A percentile compares a stretch with the other conserved stretches of the same genome.
phyloP scores from a whole-genome alignment of 2,113 vertebrate genomes.

The Acanthochromis polyacanthus region DNA sequence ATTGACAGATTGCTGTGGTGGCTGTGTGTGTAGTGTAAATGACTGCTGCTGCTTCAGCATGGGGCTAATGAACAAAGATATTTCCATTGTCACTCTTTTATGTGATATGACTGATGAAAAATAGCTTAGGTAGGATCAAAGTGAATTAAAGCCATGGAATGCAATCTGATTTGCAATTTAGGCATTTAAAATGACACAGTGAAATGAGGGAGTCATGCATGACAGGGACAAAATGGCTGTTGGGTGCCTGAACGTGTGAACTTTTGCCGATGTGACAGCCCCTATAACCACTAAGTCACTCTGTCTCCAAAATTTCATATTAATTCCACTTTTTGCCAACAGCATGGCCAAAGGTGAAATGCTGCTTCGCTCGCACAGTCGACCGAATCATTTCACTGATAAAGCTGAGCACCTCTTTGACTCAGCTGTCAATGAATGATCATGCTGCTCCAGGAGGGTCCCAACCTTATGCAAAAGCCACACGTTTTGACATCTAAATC shows the following conservation, averaged over 20 bases:
- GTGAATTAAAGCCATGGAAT: slow-evolving; percentile 32
- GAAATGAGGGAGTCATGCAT: slow-evolving; percentile 51
- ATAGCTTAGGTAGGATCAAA: slow-evolving; percentile 63
- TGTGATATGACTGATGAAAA: slow-evolving; percentile 66
- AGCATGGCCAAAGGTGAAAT: slow-evolving; percentile 30
- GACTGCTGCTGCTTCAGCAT: slow-evolving; percentile 72
- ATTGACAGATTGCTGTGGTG: slow-evolving; percentile 72
- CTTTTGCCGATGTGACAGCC: slow-evolving; percentile 37
- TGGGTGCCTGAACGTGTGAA: slow-evolving; percentile 38
- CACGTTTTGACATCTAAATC: slow-evolving; percentile 84
- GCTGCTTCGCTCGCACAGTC: slow-evolving; percentile 19
- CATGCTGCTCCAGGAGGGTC: slow-evolving; percentile 55
- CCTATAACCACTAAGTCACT: slow-evolving; percentile 19
- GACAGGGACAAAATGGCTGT: slow-evolving; percentile 44
- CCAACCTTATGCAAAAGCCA: slow-evolving; percentile 62
- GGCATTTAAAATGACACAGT: slow-evolving; percentile 32
- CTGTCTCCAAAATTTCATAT: slow-evolving; percentile 32
- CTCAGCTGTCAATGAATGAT: slow-evolving; percentile 65
- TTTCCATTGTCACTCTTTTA: slow-evolving; percentile 67
- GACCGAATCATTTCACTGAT: slow-evolving; percentile 70
- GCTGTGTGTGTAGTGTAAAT: slow-evolving; percentile 80
- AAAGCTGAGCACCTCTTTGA: slow-evolving; percentile 70
- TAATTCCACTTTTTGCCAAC: slow-evolving; percentile 10
- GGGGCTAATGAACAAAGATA: slow-evolving; percentile 77
- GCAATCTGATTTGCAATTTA: slow-evolving; percentile 55